These are phyloP conservation scores for Pygocentrus nattereri DNA, from an alignment of 2,797 vertebrate genomes.

Conservation along the genomic window DNA sequence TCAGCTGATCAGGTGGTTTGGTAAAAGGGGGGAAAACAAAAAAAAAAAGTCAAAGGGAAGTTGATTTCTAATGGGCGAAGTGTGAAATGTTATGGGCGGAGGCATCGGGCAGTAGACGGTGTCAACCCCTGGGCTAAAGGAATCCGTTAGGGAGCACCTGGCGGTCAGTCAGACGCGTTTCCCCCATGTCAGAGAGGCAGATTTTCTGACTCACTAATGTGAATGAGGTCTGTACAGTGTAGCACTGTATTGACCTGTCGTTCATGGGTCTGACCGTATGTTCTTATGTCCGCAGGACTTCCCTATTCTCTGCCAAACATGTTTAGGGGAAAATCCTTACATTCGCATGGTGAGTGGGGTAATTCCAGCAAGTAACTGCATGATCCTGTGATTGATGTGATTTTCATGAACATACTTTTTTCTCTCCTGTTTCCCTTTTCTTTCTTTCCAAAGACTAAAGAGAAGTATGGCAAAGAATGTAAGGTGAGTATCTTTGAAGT, in stretches of 20 bases:
- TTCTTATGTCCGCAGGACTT: slow-evolving; percentile 84
- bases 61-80: too few relatives aligned
- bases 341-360: slow-evolving; percentile 90
- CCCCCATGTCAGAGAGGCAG: background rate
- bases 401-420: background rate
- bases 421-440: slow-evolving; percentile 19
- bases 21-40: too few relatives aligned
- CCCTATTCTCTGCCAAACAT: slow-evolving; percentile 96
- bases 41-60: too few relatives aligned
- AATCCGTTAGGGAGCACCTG: too few relatives aligned
- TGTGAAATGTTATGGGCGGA: too few relatives aligned
- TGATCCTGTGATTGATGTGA: too few relatives aligned
- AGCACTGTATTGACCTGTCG: background rate
- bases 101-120: too few relatives aligned
- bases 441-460: slow-evolving; percentile 86
- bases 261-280: background rate
- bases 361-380: background rate
- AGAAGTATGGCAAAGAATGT: slow-evolving; percentile 98
- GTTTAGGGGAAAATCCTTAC: slow-evolving; percentile 96
- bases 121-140: too few relatives aligned
- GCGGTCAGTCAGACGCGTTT: too few relatives aligned
- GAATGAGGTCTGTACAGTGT: background rate
- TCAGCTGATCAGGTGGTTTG: too few relatives aligned
- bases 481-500: slow-evolving; percentile 82
- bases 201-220: background rate